Percentiles rank a stretch among this genome's conserved stretches.
Evolutionary conservation across 2,888 invertebrate genomes (phyloP).

Genomic region (Brachyptera putata): DNA sequence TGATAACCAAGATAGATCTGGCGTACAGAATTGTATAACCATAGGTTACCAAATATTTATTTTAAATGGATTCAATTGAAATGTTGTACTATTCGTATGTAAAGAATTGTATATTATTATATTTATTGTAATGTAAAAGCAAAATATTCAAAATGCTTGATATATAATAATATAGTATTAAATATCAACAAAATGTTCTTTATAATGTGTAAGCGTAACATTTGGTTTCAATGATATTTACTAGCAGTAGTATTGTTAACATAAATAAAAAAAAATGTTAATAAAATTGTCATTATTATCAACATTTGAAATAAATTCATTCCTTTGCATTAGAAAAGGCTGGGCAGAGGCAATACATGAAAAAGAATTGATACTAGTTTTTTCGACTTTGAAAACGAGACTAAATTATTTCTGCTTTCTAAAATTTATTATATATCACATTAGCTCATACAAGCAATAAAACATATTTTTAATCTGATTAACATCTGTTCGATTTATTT

Average conservation of each 20-base stretch:
- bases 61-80: constrained; percentile 9
- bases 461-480: constrained; percentile 31
- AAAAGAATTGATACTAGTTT: constrained; percentile 18
- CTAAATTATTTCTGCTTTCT: constrained; percentile 26
- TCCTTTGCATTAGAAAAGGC: constrained; percentile 8
- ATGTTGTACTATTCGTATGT: not conserved
- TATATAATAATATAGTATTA: not conserved
- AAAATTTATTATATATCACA: constrained; percentile 30
- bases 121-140: too few species aligned
- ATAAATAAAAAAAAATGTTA: not conserved
- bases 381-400: constrained; percentile 26
- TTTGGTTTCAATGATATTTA: not conserved
- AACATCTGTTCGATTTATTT: not conserved
- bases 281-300: not conserved
- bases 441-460: constrained; percentile 32
- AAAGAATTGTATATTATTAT: not conserved
- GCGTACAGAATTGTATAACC: too few species aligned
- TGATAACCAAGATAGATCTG: too few species aligned
- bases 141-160: constrained; percentile 1
- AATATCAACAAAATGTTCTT: not conserved
- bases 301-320: constrained; percentile 13
- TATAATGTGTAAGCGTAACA: constrained; percentile 1
- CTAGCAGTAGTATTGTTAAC: not conserved
- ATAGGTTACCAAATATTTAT: not conserved
- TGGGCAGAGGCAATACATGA: constrained; percentile 28